phyloP scores from a whole-genome alignment of 2,113 vertebrate species.

The Campylomormyrus tamandua region DNA sequence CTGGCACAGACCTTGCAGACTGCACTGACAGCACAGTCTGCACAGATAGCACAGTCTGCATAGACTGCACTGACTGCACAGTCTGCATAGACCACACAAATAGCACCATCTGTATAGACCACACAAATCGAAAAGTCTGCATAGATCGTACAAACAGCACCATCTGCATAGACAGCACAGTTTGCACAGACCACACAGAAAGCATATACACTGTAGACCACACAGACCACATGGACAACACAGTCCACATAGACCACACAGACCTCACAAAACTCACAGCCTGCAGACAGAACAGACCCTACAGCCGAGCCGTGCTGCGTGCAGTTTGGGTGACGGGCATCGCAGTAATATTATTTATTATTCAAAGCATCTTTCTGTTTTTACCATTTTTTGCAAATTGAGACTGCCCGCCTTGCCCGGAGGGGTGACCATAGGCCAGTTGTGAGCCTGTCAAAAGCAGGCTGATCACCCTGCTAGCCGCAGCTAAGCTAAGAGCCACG shows the following conservation, averaged over 20 bases:
- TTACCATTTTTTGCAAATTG: background rate
- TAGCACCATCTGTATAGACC: background rate
- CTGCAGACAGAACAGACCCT: background rate
- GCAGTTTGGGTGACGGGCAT: background rate
- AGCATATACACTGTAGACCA: background rate
- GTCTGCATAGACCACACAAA: background rate
- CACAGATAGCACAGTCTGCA: background rate
- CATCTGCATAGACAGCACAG: background rate
- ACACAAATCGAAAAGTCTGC: background rate
- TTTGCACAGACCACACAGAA: background rate
- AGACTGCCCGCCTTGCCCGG: background rate
- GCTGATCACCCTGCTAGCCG: background rate
- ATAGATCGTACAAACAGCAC: background rate
- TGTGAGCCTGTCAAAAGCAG: background rate
- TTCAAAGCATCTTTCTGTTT: background rate
- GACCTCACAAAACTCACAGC: background rate
- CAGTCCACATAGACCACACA: background rate
- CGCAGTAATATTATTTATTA: background rate
- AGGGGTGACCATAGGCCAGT: background rate
- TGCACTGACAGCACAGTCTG: no score
- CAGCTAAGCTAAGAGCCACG: background rate
- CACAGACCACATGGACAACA: background rate
- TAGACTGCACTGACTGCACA: background rate
- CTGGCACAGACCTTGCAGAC: background rate
- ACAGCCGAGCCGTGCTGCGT: background rate